phyloP scores from a whole-genome alignment of 64 coral and sea anemone species.

The Anthopleura sola region DNA sequence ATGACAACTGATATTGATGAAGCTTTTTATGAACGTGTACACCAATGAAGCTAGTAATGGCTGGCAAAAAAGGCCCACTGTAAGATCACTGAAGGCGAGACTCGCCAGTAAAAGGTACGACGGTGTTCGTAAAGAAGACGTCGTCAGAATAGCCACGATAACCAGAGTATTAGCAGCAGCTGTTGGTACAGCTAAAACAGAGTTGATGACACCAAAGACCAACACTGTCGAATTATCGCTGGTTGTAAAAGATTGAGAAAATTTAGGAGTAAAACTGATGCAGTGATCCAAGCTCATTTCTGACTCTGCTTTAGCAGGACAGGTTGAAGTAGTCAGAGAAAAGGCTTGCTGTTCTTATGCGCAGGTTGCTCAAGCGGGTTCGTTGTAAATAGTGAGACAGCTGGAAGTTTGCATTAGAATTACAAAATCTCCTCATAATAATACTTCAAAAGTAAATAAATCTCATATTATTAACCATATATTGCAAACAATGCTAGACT shows the following conservation, averaged over 20 bases:
- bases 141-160: neutral
- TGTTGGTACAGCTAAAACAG: neutral
- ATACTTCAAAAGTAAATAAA: too few relatives aligned
- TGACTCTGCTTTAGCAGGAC: neutral
- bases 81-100: constrained; percentile 7
- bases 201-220: neutral
- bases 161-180: neutral
- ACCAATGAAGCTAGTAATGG: neutral
- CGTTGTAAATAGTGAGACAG: too few relatives aligned
- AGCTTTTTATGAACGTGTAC: neutral
- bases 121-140: neutral
- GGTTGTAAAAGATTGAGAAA: neutral
- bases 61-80: neutral
- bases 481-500: too few relatives aligned
- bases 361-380: too few relatives aligned
- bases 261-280: neutral
- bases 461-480: too few relatives aligned
- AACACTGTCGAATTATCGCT: neutral
- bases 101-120: constrained; percentile 14
- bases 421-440: too few relatives aligned
- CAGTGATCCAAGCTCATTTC: neutral
- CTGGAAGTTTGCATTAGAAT: too few relatives aligned
- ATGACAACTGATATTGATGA: neutral
- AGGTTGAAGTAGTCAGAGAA: too few relatives aligned
- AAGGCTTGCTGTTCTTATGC: too few relatives aligned